phyloP scores from a whole-genome alignment of 2,113 vertebrate genomes.

The Xiphorhynchus elegans region DNA sequence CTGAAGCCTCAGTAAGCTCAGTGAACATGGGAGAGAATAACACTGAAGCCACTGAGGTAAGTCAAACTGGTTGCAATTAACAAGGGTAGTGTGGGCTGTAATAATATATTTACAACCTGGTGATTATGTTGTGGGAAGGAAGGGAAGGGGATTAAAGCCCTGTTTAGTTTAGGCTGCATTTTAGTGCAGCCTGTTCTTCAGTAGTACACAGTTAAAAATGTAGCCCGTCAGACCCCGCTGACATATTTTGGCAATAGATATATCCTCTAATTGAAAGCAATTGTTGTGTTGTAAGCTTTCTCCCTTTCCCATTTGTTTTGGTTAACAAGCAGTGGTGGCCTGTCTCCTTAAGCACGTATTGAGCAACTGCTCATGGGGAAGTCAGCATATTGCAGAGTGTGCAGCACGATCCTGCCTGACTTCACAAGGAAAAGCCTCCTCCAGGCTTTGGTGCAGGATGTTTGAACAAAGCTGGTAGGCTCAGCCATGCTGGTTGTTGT shows the following conservation, averaged over 20 bases:
- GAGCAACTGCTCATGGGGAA: constrained; percentile 22
- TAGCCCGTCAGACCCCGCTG: constrained; percentile 9
- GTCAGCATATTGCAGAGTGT: background rate
- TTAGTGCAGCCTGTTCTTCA: background rate
- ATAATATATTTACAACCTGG: background rate
- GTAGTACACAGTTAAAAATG: constrained; percentile 29
- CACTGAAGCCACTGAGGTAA: background rate
- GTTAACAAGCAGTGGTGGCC: background rate
- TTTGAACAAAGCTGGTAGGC: background rate
- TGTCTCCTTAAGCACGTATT: constrained; percentile 2
- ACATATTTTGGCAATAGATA: constrained; percentile 45
- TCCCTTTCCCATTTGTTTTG: constrained; percentile 33
- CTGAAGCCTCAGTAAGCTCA: background rate
- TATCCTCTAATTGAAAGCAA: constrained; percentile 59
- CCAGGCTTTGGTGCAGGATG: background rate
- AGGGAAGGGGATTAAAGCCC: constrained; percentile 1
- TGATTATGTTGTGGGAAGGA: background rate
- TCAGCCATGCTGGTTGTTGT: background rate
- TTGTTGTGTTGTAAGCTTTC: constrained; percentile 39
- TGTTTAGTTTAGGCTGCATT: background rate
- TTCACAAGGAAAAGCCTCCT: constrained; percentile 6
- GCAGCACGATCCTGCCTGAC: constrained; percentile 6
- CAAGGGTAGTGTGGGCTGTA: background rate
- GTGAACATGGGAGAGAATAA: background rate
- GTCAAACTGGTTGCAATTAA: background rate